Conservation (phyloP, 2,888 invertebrate species). For the Agonopterix alstromeriana region DNA sequence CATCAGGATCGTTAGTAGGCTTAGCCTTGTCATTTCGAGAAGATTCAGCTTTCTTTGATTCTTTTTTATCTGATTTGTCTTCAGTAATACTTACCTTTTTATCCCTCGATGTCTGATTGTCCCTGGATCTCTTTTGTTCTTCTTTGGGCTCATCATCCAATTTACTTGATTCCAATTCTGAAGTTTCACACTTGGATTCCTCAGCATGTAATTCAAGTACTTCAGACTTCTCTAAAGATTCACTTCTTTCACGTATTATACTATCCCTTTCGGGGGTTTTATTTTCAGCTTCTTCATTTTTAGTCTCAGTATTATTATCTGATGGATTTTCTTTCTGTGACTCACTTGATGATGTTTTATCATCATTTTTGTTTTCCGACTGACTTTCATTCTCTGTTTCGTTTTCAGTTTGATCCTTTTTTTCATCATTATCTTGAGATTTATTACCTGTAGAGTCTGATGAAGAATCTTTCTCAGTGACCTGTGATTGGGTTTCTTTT, state of each 20-base stretch:
- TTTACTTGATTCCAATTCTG: conserved; percentile 38
- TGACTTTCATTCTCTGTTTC: conserved; percentile 6
- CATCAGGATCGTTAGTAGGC: conserved; percentile 56
- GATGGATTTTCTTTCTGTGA: neutral
- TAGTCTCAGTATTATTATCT: neutral
- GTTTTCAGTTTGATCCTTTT: neutral
- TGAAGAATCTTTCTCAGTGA: neutral
- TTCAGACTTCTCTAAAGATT: conserved; percentile 53
- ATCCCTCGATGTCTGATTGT: conserved; percentile 22
- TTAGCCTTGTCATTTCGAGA: conserved; percentile 31
- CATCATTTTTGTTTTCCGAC: neutral
- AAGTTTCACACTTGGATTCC: conserved; percentile 48
- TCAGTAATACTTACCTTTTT: conserved; percentile 62
- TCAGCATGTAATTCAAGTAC: conserved; percentile 56
- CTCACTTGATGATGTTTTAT: no score
- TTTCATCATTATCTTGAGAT: no score
- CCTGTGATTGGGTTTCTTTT: neutral
- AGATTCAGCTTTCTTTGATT: conserved; percentile 37
- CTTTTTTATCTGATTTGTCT: conserved; percentile 36
- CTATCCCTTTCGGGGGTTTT: conserved; percentile 5
- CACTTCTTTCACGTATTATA: conserved; percentile 30
- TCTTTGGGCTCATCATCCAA: conserved; percentile 20
- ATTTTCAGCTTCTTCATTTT: neutral
- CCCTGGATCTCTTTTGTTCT: conserved; percentile 21
- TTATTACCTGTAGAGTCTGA: no score